Conservation (phyloP, 2,113 vertebrate genomes). For the Steatornis caripensis region DNA sequence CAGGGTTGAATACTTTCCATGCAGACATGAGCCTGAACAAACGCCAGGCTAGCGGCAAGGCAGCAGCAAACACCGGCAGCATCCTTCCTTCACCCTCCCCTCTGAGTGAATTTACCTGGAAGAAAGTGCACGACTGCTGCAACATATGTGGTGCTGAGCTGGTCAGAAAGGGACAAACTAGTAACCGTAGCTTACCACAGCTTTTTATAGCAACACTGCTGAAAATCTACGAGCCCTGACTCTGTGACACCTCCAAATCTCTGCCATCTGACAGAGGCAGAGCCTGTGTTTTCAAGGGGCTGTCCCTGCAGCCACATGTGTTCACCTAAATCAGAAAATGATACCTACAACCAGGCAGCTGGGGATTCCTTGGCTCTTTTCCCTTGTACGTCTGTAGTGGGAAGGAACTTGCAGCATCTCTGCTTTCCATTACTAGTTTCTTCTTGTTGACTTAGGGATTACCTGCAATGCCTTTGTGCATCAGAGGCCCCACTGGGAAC, state of each 20-base stretch:
- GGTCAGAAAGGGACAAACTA: not conserved
- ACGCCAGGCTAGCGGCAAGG: not conserved
- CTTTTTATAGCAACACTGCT: not conserved
- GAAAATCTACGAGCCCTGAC: not conserved
- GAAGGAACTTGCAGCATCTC: not conserved
- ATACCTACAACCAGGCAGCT: not conserved
- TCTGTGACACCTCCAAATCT: not conserved
- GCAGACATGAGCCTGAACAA: conserved; percentile 18
- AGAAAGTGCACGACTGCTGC: not conserved
- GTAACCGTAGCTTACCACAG: not conserved
- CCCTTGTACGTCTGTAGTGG: not conserved
- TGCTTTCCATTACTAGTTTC: not conserved
- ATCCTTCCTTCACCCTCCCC: not conserved
- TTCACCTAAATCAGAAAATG: not conserved
- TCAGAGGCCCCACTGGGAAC: not conserved
- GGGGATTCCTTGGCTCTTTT: not conserved
- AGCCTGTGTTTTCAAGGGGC: not conserved
- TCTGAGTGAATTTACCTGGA: not conserved
- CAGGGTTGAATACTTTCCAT: conserved; percentile 21
- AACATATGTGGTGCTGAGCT: not conserved
- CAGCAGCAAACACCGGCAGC: not conserved
- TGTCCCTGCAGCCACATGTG: not conserved
- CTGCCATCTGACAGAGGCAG: not conserved
- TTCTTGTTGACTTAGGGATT: not conserved
- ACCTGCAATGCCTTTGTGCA: not conserved